These are phyloP conservation scores for Theristicus caerulescens DNA, from an alignment of 2,113 vertebrate species.

Conservation along the genomic window DNA sequence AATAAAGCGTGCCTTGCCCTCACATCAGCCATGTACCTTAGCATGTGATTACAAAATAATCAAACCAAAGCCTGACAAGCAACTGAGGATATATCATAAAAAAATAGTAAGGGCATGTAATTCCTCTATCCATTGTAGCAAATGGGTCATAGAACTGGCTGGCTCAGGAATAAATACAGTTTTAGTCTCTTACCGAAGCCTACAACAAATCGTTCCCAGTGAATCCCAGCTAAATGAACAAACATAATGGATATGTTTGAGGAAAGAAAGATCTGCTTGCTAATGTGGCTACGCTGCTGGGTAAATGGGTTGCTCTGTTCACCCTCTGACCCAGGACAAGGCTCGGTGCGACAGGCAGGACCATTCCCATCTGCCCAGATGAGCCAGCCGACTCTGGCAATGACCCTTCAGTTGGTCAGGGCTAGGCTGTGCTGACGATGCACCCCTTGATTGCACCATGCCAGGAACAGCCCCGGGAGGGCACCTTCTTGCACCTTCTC, in stretches of 20 bases:
- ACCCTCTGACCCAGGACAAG: background rate
- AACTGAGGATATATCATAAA: background rate
- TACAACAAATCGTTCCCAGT: background rate
- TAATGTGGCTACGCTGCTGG: background rate
- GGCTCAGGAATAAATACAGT: background rate
- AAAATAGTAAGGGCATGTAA: background rate
- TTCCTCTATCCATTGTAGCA: background rate
- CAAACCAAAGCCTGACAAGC: background rate
- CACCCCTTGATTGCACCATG: too few relatives aligned
- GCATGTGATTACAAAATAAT: background rate
- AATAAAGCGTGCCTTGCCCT: background rate
- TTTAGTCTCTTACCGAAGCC: background rate
- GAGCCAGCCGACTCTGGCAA: background rate
- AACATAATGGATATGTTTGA: background rate
- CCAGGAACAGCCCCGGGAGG: background rate
- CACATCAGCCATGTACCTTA: background rate
- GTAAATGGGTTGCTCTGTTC: background rate
- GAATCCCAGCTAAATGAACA: background rate
- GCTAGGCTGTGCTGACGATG: background rate
- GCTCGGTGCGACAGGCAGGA: background rate
- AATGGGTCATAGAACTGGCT: background rate
- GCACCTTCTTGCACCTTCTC: background rate
- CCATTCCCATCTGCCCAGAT: fast-evolving
- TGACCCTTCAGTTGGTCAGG: too few relatives aligned
- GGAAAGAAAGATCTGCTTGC: background rate